These are phyloP conservation scores for Clarias macrocephalus DNA, from an alignment of 2,113 vertebrate genomes.

Conservation along the genomic window DNA sequence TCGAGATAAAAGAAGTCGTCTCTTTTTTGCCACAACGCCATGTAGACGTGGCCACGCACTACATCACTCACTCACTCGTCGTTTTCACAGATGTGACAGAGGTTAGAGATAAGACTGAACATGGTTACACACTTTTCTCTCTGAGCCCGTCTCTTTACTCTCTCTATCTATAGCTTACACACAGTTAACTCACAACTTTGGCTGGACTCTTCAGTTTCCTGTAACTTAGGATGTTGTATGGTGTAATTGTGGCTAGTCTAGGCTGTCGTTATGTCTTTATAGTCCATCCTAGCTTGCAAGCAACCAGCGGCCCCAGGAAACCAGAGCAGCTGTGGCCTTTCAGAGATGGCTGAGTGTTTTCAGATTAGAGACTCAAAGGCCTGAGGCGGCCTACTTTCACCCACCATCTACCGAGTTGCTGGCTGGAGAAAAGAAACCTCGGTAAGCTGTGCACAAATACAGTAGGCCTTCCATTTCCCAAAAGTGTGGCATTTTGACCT, in stretches of 20 bases:
- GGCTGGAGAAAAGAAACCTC: slow-evolving; percentile 42
- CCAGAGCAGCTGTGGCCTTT: slow-evolving; percentile 46
- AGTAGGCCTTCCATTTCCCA: slow-evolving; percentile 38
- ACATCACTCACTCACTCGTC: slow-evolving; percentile 56
- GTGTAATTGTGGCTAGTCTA: slow-evolving; percentile 49
- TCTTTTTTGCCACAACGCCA: slow-evolving; percentile 15
- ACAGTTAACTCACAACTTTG: neutral
- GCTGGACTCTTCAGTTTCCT: slow-evolving; percentile 25
- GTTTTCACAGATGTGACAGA: slow-evolving; percentile 48
- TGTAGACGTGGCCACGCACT: slow-evolving; percentile 39
- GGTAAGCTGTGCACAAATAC: slow-evolving; percentile 34
- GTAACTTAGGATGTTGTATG: slow-evolving; percentile 28
- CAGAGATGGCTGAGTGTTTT: slow-evolving; percentile 33
- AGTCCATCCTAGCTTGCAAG: slow-evolving; percentile 24
- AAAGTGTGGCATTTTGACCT: slow-evolving; percentile 24
- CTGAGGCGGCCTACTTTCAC: slow-evolving; percentile 22
- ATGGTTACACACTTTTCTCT: slow-evolving; percentile 1
- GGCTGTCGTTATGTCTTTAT: slow-evolving; percentile 38
- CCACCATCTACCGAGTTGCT: slow-evolving; percentile 34
- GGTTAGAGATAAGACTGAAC: slow-evolving; percentile 42
- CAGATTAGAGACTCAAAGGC: slow-evolving; percentile 36
- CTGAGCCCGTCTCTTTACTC: neutral
- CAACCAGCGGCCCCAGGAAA: slow-evolving; percentile 29
- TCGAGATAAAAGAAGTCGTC: slow-evolving; percentile 38
- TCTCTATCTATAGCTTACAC: neutral